phyloP scores from a whole-genome alignment of 2,113 vertebrate species.

The Nycticorax nycticorax region DNA sequence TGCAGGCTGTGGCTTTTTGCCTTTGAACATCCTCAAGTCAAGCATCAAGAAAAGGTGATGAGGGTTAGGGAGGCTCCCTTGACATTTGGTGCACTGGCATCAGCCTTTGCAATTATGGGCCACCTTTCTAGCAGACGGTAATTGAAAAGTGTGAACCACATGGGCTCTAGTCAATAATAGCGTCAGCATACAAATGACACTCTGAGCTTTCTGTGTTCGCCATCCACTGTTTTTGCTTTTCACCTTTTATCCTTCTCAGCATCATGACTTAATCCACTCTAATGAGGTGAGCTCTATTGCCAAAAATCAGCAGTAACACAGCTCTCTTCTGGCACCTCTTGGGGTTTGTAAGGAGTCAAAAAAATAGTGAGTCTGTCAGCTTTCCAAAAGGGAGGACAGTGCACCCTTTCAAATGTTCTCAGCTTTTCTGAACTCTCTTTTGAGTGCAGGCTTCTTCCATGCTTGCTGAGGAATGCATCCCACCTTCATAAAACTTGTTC shows the following conservation, averaged over 20 bases:
- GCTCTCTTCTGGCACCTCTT: constrained; percentile 59
- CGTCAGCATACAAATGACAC: constrained; percentile 72
- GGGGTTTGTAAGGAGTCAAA: constrained; percentile 49
- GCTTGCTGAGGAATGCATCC: not conserved
- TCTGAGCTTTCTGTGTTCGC: constrained; percentile 53
- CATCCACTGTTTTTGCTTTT: constrained; percentile 66
- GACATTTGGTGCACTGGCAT: constrained; percentile 77
- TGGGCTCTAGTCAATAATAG: constrained; percentile 85
- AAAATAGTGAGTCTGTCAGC: constrained; percentile 66
- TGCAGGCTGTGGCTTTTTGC: constrained; percentile 72
- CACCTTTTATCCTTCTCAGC: constrained; percentile 85
- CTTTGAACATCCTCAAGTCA: constrained; percentile 86
- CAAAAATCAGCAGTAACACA: constrained; percentile 66
- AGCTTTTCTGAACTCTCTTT: constrained; percentile 18
- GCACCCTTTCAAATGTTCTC: not conserved
- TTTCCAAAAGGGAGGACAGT: constrained; percentile 67
- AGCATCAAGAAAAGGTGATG: constrained; percentile 77
- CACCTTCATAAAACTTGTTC: not conserved
- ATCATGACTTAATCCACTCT: constrained; percentile 84
- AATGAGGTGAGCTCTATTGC: constrained; percentile 79
- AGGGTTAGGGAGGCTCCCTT: constrained; percentile 77
- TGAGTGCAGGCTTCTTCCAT: not conserved
- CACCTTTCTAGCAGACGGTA: constrained; percentile 82
- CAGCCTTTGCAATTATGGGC: constrained; percentile 84
- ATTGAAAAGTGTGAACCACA: constrained; percentile 85